Base-by-base conservation (phyloP, 2,797 vertebrate species). In the Pogonophryne albipinna region DNA sequence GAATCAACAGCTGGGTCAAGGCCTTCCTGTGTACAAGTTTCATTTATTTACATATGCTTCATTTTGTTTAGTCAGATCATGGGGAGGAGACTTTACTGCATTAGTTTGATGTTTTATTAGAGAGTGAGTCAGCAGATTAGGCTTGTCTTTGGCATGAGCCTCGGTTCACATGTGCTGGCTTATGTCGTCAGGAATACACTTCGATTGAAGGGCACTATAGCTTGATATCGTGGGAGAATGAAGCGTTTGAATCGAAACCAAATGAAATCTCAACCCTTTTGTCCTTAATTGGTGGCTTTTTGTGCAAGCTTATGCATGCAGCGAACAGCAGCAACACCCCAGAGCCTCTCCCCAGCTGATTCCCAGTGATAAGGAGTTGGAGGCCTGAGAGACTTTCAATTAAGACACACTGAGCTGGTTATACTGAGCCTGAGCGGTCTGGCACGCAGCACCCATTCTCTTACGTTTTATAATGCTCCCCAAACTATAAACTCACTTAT, bases 261-360 rank as follows among this genome's bases (percentile, higher is more conserved):
- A 86, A 74, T 71, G 19, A 82, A 75, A 83, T 69, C 55, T 63
- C 85, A 71, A 53, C 71, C 51, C 72, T 87, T 38, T 90, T 84
- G 76, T 82, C 78, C 23, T 2, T 86, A 86, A 85, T 85, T 85
- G 78, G 63, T 79, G 81, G 74, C 74, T 73, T 77, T 85, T 83
- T 71, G 69, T 56, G 4, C 90, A 89, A 86, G 89, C 84, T 87
- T 72, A 66, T 91, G 88, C 91, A 85, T 76, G 87, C 66, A 86
- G 80, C 15, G 75, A 62, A 75, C 44, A 61, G 85, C 89, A 88
- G 84, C 83, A 86, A 88, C 91, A 88, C 79, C 73, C 85, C 51
- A 70, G 68, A 85, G 80, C 85, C 87, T 87, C 83, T 87, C 81
- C 84, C 82, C 80, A 87, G 88, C 86, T 90, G 85, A 90, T 90